These are phyloP conservation scores for Nephrocerus scutellatus DNA, from an alignment of 2,888 invertebrate species.

Conservation along the genomic window DNA sequence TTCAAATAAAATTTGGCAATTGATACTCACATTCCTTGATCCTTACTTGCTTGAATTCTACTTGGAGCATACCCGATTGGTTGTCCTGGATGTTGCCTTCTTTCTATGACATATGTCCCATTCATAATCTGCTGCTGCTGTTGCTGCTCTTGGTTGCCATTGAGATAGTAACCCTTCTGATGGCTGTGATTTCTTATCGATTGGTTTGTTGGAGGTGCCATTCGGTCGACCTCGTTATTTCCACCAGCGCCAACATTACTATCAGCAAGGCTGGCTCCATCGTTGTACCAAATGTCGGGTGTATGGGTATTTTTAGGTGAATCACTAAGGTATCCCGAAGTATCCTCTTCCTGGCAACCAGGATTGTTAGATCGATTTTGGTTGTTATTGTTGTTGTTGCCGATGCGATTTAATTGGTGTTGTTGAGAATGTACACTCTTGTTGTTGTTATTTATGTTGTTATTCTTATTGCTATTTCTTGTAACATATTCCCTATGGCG, in stretches of 20 bases:
- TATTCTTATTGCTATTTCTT: conserved; percentile 15
- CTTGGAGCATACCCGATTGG: no score
- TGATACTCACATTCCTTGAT: conserved; percentile 13
- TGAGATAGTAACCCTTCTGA: conserved; percentile 19
- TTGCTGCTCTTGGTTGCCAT: conserved; percentile 14
- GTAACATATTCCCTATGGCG: conserved; percentile 37
- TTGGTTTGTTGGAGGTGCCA: conserved; percentile 25
- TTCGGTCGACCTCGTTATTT: conserved; percentile 20
- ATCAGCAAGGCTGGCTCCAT: conserved; percentile 36
- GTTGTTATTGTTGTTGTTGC: conserved; percentile 29
- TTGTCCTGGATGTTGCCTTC: no score
- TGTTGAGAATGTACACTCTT: conserved; percentile 20
- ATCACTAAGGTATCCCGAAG: conserved; percentile 79
- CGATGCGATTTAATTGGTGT: conserved; percentile 15
- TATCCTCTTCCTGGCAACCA: conserved; percentile 61
- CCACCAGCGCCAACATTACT: conserved; percentile 35
- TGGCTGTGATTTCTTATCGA: conserved; percentile 26
- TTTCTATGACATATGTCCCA: conserved; percentile 30
- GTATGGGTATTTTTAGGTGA: conserved; percentile 53
- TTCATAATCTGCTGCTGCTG: conserved; percentile 22
- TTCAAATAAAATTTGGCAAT: background rate
- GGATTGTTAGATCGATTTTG: conserved; percentile 36
- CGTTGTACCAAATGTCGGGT: conserved; percentile 49
- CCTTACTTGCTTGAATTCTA: conserved; percentile 13
- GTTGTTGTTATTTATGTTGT: conserved; percentile 19